Conservation (phyloP, 2,113 vertebrate genomes). For the Hyla sarda region DNA sequence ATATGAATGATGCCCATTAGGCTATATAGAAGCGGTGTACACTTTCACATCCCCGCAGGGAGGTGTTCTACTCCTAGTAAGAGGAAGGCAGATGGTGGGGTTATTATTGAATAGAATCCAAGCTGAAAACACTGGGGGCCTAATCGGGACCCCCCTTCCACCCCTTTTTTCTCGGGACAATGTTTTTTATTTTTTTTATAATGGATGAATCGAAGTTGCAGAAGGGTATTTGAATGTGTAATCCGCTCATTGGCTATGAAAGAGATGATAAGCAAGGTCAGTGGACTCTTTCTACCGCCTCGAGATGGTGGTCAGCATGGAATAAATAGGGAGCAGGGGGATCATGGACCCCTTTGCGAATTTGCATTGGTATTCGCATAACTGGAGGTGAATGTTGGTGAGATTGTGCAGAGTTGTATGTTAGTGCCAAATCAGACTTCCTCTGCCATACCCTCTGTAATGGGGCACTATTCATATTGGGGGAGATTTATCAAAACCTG, state of each 20-base stretch:
- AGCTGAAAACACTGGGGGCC: constrained; percentile 71
- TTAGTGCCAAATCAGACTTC: background rate
- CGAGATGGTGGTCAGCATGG: constrained; percentile 68
- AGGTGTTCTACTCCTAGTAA: constrained; percentile 70
- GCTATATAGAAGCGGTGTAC: constrained; percentile 66
- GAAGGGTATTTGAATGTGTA: constrained; percentile 70
- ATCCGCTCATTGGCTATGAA: constrained; percentile 72
- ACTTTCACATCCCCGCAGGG: constrained; percentile 73
- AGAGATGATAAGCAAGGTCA: constrained; percentile 75
- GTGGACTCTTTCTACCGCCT: constrained; percentile 69
- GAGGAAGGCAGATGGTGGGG: constrained; percentile 73
- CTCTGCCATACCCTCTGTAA: too few relatives aligned
- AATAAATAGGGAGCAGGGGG: constrained; percentile 66
- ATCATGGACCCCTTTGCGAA: constrained; percentile 61
- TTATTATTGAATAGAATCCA: constrained; percentile 70
- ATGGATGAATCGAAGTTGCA: constrained; percentile 73
- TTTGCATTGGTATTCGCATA: constrained; percentile 75
- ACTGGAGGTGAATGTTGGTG: background rate
- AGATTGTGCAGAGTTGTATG: background rate
- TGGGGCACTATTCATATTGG: too few relatives aligned
- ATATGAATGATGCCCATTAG: constrained; percentile 73
- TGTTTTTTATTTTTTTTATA: constrained; percentile 68
- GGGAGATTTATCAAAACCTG: too few relatives aligned
- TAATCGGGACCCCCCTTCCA: constrained; percentile 66
- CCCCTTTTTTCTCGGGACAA: constrained; percentile 66